Evolutionary conservation across 2,113 vertebrate species (phyloP), one percentile per base, ranked within the genome.

Genomic region (Sapajus apella): DNA sequence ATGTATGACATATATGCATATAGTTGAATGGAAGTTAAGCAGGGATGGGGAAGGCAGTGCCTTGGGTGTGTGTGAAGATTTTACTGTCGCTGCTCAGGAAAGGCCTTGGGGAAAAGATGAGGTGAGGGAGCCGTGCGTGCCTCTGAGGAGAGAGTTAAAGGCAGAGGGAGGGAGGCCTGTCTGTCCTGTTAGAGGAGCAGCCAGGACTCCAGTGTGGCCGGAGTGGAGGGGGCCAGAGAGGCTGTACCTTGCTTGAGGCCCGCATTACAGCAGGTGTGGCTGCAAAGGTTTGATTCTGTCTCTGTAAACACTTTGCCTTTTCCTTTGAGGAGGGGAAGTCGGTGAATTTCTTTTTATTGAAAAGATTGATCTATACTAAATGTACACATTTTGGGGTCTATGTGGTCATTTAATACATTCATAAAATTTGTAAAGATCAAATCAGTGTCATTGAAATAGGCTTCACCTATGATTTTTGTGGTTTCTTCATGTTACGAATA

Each of bases 41-140:
- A 9, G 68, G 68, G 17, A 21, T 13, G 17, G 50, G 37, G 17
- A 9, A 56, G 50, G 47, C 68, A 16, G 77, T 1, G 45, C 45
- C 4, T 8, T 27, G 52, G 21, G 35, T 50, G 16, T 32, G 12
- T 64, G 61, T 8, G 25, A 14, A 21, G 27, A 52, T 25, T 3
- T 79, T 4, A 21, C 25, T 3, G 3, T 1, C 0, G 1, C 16
- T 23, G 76, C n/a, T n/a, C 58, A 10, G 61, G 27, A 8, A 40
- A 35, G 55, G 20, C 47, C 8, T 25, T 8, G 11, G 12, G 1
- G 73, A 17, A 25, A 76, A 27, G 64, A 25, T 2, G 23, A 35
- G 12, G 47, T 0, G 20, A 1, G 25, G 25, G 5, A 35, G 35
- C 25, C 3, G 0, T 14, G 6, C 7, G 35, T 79, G 30, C 40